Conservation (phyloP, 2,797 vertebrate genomes). For the Sebastes oblongus region DNA sequence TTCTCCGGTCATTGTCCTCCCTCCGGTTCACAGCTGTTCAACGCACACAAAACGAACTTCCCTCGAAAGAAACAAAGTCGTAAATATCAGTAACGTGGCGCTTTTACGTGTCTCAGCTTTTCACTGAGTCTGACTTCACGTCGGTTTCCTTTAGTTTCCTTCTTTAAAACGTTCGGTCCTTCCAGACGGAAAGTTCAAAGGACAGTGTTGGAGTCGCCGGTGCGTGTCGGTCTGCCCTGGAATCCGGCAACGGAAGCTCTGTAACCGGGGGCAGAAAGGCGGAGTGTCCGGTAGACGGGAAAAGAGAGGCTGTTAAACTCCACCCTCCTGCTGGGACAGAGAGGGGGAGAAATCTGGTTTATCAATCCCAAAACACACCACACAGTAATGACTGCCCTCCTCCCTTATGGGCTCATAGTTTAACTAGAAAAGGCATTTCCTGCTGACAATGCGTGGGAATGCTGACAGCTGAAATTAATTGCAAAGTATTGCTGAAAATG, state of each 20-base stretch:
- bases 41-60: background rate
- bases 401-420: background rate
- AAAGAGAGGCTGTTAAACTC: conserved; percentile 44
- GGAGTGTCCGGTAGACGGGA: conserved; percentile 71
- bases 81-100: conserved; percentile 11
- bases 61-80: background rate
- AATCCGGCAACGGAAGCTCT: conserved; percentile 68
- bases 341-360: background rate
- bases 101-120: background rate
- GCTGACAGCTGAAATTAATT: no score
- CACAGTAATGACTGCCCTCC: background rate
- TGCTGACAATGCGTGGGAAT: no score
- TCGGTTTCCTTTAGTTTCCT: background rate
- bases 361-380: background rate
- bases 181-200: background rate
- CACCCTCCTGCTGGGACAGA: conserved; percentile 53
- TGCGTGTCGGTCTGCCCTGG: conserved; percentile 21
- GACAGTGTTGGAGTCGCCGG: background rate
- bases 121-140: background rate
- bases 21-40: conserved; percentile 8
- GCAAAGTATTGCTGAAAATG: no score
- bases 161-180: no score
- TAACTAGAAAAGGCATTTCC: no score
- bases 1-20: conserved; percentile 6
- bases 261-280: conserved; percentile 55